These are phyloP conservation scores for Tachyglossus aculeatus DNA, from an alignment of 2,797 vertebrate species.

Conservation along the genomic window DNA sequence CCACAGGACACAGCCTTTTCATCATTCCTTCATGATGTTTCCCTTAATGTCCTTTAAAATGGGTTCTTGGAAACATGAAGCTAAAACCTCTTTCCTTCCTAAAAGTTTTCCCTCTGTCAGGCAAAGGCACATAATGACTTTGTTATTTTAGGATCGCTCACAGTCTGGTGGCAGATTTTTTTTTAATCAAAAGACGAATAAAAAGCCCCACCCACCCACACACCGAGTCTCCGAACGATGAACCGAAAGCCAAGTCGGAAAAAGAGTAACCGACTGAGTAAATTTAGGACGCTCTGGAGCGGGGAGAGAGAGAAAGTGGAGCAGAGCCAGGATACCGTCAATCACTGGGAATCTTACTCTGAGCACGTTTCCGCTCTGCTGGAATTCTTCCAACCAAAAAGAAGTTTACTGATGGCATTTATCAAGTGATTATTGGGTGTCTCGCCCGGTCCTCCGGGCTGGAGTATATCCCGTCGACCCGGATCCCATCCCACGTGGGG, in stretches of 20 bases:
- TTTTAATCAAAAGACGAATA: slow-evolving; percentile 45
- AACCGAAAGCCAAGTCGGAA: slow-evolving; percentile 50
- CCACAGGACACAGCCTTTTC: slow-evolving; percentile 62
- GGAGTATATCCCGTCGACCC: too few species aligned
- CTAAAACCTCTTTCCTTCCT: slow-evolving; percentile 50
- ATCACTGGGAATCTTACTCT: background rate
- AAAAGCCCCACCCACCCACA: slow-evolving; percentile 22
- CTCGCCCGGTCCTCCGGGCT: too few species aligned
- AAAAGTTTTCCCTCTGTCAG: slow-evolving; percentile 36
- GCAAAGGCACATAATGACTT: slow-evolving; percentile 16
- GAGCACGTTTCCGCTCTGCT: slow-evolving; percentile 6
- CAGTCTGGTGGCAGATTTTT: slow-evolving; percentile 44
- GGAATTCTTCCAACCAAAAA: slow-evolving; percentile 1
- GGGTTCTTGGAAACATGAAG: slow-evolving; percentile 59
- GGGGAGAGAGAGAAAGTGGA: background rate
- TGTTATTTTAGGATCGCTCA: slow-evolving; percentile 59
- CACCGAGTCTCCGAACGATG: slow-evolving; percentile 14
- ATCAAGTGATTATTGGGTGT: too few species aligned
- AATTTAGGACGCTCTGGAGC: background rate
- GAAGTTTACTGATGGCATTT: too few species aligned
- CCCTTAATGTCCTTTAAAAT: slow-evolving; percentile 59
- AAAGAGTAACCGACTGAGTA: background rate
- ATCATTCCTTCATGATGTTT: slow-evolving; percentile 61
- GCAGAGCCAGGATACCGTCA: background rate
- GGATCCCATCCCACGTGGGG: too few species aligned